Evolutionary conservation across 2,797 vertebrate species (phyloP), one percentile per base, ranked within the genome.

Genomic region (Antrozous pallidus): DNA sequence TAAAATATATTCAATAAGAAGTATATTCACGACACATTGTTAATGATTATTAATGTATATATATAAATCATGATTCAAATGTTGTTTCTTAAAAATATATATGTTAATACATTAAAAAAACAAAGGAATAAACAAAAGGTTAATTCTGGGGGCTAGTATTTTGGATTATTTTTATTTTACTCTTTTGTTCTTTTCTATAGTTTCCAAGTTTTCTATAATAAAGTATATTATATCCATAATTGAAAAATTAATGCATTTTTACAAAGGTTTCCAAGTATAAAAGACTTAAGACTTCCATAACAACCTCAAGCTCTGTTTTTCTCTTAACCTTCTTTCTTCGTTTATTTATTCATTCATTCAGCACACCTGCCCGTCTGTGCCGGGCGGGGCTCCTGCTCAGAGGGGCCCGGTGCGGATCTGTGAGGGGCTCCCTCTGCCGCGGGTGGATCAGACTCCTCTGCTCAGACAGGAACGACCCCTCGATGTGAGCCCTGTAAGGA

Each of bases 171-270:
- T 95, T 94, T 89, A 93, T 86, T n/a, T 83, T 96, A 61, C 51
- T 82, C 36, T 33, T 81, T 95, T 63, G 26, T 45, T 36, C 16
- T 40, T 87, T 92, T 77, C 65, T 73, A 33, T 20, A 79, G 12
- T 87, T 95, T 78, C 42, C 14, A 49, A 74, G 47, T 83, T 80
- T 90, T 96, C 95, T 91, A n/a, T 75, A 69, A 92, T 45, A n/a
- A 91, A 85, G n/a, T 75, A 31, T 11, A 40, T 73, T 77, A 49
- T 91, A 86, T 63, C 63, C 70, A 85, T 94, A 82, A 95, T 85
- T 91, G 94, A 70, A 45, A 96, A 79, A 31, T 58, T 47, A 84
- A 65, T 94, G 67, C 56, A 56, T 70, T 78, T 88, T 91, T 90
- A 93, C 28, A 65, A 91, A 91, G 70, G 67, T 90, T 94, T 94